phyloP scores from a whole-genome alignment of 2,797 vertebrate genomes.

The Hirundo rustica region DNA sequence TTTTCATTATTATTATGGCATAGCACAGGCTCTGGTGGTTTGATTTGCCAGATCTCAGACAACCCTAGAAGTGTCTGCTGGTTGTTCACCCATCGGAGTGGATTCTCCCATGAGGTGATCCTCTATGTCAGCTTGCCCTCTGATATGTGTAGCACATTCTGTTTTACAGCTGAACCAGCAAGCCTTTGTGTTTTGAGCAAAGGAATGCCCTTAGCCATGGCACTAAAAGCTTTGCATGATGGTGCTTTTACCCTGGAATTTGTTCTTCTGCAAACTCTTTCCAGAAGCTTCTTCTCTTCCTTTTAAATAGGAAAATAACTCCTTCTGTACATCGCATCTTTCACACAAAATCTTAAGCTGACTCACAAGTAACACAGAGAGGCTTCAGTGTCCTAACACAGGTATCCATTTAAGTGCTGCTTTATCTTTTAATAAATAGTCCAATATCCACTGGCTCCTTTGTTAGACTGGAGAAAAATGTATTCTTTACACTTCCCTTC shows the following conservation, averaged over 20 bases:
- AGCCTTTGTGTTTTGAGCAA: not conserved
- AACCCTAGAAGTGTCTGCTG: not conserved
- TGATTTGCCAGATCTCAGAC: not conserved
- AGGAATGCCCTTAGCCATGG: not conserved
- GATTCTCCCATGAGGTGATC: not conserved
- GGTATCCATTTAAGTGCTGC: not conserved
- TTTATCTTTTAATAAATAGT: not conserved
- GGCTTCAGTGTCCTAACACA: not conserved
- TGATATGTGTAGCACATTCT: not conserved
- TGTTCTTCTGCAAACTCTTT: not conserved
- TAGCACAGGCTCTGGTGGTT: not conserved
- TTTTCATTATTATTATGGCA: constrained; percentile 7
- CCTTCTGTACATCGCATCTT: not conserved
- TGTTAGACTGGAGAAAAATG: not conserved
- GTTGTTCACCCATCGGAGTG: not conserved
- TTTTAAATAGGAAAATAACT: not conserved
- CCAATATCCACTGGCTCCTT: not conserved
- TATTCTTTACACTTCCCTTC: not conserved
- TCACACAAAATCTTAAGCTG: not conserved
- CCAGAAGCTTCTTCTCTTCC: not conserved
- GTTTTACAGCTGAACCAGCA: not conserved
- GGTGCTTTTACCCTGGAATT: not conserved
- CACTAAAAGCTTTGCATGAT: not conserved
- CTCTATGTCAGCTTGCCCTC: not conserved
- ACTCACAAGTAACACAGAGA: not conserved